Base-by-base conservation (phyloP, 2,797 vertebrate species). In the Scleropages formosus region DNA sequence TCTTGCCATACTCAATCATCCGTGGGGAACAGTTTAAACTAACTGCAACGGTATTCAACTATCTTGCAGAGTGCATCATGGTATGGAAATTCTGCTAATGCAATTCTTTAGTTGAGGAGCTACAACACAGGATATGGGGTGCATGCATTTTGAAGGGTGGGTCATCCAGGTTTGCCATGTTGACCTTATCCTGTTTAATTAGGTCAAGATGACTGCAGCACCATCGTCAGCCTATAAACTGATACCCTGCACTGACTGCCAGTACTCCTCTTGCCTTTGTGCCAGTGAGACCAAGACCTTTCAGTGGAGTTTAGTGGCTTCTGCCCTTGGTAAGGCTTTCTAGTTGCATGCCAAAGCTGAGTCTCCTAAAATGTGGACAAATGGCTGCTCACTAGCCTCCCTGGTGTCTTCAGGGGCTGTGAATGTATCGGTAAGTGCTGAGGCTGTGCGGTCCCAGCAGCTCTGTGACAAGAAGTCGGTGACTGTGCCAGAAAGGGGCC, bases 1-100 rank as follows among this genome's bases (percentile, higher is more conserved):
- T 74, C 0, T 61, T 94, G 59, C 93, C 94, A 0, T 92, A 92
- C 82, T 93, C 92, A 64, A 87, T 94, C 83, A 85, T 95, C 79
- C 85, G 87, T 26, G 92, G 91, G 47, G 94, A 96, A 85, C 80
- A 75, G 44, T 91, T 94, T 79, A 78, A 79, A n/a, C 86, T 95
- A 77, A 94, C 89, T 75, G 91, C 93, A 0, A 89, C 87, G 0
- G 72, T 88, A 73, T 90, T 88, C 83, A 95, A 87, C 85, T 91
- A 92, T 78, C 70, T 92, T 68, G 75, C 82, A 73, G 84, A 26
- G 24, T 93, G 91, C 84, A 88, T 94, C 80, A 89, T 87, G 94
- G 93, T 92, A 71, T n/a, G n/a, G n/a, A n/a, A n/a, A n/a, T n/a
- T n/a, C n/a, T n/a, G n/a, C n/a, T n/a, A n/a, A n/a, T n/a, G n/a